Base-by-base conservation (phyloP, 2,888 invertebrate genomes). In the Globia sparganii region DNA sequence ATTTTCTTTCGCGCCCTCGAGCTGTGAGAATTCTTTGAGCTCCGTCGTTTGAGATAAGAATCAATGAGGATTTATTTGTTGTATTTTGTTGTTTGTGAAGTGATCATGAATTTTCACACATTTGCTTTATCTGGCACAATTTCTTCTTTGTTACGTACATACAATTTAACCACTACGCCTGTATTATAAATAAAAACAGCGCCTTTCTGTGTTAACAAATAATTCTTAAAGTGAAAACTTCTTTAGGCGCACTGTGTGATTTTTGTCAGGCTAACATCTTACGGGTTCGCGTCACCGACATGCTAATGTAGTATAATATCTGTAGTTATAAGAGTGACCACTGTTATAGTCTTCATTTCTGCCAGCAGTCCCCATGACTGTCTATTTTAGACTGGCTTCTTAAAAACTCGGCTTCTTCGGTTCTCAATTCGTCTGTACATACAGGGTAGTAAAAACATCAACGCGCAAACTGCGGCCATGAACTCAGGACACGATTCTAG, bases 1-100 rank as follows among this genome's bases (percentile, higher is more conserved):
- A 78, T 78, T 82, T 82, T 80, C 58, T 66, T 78, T 40, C 13
- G 18, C 9, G n/a, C 18, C n/a, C 28, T 73, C 64, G 59, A 67
- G 49, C 66, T 71, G 28, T 34, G 37, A 34, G 58, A 62, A 76
- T 69, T 79, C 75, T 78, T 49, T 73, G 73, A 81, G 56, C 65
- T 78, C 46, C 43, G n/a, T 59, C 53, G 53, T 65, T 58, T 65
- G 28, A 61, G 56, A 77, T 61, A 43, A 13, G 43, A 53, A 71
- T 77, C 61, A 25, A 67, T 71, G 43, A 62, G 31, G 49, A 67
- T 77, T 58, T 80, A 18, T 78, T 64, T 21, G 2, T n/a, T 72
- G 43, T 70, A 62, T 49, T 62, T 67, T 62, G 56, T 65, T 74
- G 58, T 70, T 62, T 62, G 58, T 62, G 64, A 40, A 66, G 28